Base-by-base conservation (phyloP, 2,113 vertebrate genomes). In the Propithecus coquereli region DNA sequence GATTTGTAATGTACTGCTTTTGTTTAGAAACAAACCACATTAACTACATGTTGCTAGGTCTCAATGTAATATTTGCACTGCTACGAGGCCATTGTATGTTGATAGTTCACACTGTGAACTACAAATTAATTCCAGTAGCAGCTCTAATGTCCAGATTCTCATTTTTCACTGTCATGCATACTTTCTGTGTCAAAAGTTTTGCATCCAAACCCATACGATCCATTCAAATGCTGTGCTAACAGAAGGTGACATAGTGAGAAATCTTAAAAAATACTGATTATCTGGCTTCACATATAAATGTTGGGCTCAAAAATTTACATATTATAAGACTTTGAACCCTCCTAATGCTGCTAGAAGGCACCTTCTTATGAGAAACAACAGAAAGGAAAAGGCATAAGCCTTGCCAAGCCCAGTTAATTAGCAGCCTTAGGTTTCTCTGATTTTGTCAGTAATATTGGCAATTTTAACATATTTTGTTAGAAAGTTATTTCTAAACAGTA, bases 101-200 rank as follows among this genome's bases (percentile, higher is more conserved):
- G 90, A 79, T 74, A 94, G 89, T 95, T 98, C 94, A 96, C 65
- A 70, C 54, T 85, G 82, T 25, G 73, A 97, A 77, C 82, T 86
- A 92, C 90, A 97, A 90, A 97, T 98, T 97, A 98, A 98, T 97
- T 98, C 97, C 81, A 97, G 63, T 54, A 90, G 82, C 6, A 32
- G 68, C 65, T 27, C 57, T 2, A 5, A 83, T n/a, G 45, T 86
- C 83, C 7, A 9, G 61, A 93, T 95, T 96, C 95, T 98, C 96
- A 94, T 98, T 98, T 98, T 96, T 98, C 66, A 94, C 95, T 97
- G 96, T 96, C 94, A 65, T 16, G 25, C 92, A 83, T 96, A 85
- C 30, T 87, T 98, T 95, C 77, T n/a, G 74, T 96, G 91, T 98
- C 97, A 98, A 94, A 96, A 98, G 50, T 0, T 93, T 88, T 96